Conservation (phyloP, 2,888 invertebrate genomes). For the Drosophila nr. perissopoda region DNA sequence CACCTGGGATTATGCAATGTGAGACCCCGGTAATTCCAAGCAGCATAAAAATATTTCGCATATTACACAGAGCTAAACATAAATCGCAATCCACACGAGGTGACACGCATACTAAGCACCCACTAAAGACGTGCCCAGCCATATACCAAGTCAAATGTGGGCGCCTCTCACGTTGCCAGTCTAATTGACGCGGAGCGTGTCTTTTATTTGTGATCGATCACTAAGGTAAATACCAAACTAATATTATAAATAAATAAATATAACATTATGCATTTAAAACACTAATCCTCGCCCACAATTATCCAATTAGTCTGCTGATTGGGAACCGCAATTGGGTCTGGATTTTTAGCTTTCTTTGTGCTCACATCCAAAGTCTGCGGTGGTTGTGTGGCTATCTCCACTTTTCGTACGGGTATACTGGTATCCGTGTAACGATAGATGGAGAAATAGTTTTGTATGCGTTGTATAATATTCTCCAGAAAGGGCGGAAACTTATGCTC, state of each 20-base stretch:
- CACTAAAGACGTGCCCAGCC: constrained; percentile 53
- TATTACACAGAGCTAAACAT: constrained; percentile 55
- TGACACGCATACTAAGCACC: constrained; percentile 58
- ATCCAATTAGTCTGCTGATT: constrained; percentile 62
- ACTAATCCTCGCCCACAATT: constrained; percentile 61
- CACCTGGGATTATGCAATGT: constrained; percentile 43
- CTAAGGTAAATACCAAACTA: constrained; percentile 13
- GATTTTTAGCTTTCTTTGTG: constrained; percentile 11
- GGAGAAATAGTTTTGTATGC: constrained; percentile 89
- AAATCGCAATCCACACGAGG: constrained; percentile 38
- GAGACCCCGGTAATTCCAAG: constrained; percentile 38
- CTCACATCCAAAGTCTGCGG: constrained; percentile 19
- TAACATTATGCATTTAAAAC: constrained; percentile 6
- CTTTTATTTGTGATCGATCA: constrained; percentile 38
- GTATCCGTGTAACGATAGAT: constrained; percentile 88
- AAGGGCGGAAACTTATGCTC: constrained; percentile 88
- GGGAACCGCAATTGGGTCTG: background rate
- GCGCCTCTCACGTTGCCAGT: constrained; percentile 22
- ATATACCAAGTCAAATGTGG: constrained; percentile 19
- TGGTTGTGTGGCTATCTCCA: constrained; percentile 32
- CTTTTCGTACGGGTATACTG: constrained; percentile 81
- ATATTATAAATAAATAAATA: constrained; percentile 38
- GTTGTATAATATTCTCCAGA: constrained; percentile 89
- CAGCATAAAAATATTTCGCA: constrained; percentile 72
- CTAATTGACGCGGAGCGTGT: constrained; percentile 6